These are phyloP conservation scores for Neopelma chrysocephalum DNA, from an alignment of 2,797 vertebrate genomes.

Conservation along the genomic window DNA sequence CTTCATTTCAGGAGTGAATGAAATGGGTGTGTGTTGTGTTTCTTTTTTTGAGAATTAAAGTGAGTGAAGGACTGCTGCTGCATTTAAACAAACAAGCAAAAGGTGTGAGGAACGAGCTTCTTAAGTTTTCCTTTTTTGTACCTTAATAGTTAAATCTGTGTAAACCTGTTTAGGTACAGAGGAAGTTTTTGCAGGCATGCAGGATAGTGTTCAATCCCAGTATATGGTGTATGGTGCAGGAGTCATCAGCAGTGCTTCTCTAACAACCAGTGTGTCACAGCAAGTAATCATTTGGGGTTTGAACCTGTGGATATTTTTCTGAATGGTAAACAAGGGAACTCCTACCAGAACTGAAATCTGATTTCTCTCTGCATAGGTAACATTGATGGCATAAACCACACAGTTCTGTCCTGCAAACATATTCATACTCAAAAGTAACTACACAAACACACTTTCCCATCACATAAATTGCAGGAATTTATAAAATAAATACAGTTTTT, in stretches of 20 bases:
- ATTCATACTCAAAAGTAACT: not conserved
- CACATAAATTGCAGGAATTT: not conserved
- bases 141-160: not conserved
- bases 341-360: not conserved
- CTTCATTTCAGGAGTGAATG: not conserved
- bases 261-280: not conserved
- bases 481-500: not conserved
- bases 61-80: not conserved
- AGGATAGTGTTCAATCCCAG: not conserved
- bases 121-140: not conserved
- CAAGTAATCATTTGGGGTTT: not conserved
- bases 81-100: not conserved
- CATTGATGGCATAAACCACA: not conserved
- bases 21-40: not conserved
- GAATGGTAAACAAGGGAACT: not conserved
- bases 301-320: not conserved
- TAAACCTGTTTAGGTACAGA: not conserved
- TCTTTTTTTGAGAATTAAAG: not conserved
- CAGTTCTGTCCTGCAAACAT: not conserved
- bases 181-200: not conserved
- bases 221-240: not conserved
- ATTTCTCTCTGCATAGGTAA: not conserved
- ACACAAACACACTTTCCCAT: not conserved
- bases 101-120: not conserved
- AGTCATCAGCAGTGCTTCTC: not conserved